Percentiles rank a stretch among this genome's conserved stretches.
phyloP scores from a whole-genome alignment of 2,113 vertebrate species.

The Grallaria varia region DNA sequence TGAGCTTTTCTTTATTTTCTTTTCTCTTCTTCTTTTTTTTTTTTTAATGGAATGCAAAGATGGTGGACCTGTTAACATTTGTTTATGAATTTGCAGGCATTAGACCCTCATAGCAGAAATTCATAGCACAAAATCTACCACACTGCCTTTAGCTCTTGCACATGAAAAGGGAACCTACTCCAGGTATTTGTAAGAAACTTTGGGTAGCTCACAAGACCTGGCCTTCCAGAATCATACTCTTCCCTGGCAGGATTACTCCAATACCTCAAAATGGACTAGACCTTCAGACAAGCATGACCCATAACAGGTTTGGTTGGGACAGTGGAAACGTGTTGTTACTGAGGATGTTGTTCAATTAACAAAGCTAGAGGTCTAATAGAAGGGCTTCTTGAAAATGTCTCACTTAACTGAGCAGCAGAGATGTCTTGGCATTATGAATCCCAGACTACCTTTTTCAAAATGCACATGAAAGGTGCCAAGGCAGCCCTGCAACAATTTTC shows the following conservation, averaged over 20 bases:
- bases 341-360: background rate
- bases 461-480: fast-evolving
- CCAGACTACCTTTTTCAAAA: background rate
- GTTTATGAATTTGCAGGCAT: background rate
- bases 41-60: background rate
- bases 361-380: background rate
- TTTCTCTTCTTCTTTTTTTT: background rate
- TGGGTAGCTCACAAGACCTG: background rate
- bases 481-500: background rate
- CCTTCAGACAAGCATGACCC: background rate
- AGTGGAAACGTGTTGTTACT: background rate
- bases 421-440: background rate
- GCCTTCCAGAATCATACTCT: background rate
- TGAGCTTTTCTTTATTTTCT: background rate
- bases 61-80: background rate
- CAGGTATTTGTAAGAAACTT: background rate
- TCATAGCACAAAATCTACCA: background rate
- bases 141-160: fast-evolving
- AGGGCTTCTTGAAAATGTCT: background rate
- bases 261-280: background rate
- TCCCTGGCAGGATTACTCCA: background rate
- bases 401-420: background rate
- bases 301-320: background rate
- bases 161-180: background rate
- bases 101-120: background rate